Evolutionary conservation across 2,113 vertebrate genomes (phyloP), one percentile per base, ranked within the genome.

Genomic region (Poeciliopsis turrubarensis): DNA sequence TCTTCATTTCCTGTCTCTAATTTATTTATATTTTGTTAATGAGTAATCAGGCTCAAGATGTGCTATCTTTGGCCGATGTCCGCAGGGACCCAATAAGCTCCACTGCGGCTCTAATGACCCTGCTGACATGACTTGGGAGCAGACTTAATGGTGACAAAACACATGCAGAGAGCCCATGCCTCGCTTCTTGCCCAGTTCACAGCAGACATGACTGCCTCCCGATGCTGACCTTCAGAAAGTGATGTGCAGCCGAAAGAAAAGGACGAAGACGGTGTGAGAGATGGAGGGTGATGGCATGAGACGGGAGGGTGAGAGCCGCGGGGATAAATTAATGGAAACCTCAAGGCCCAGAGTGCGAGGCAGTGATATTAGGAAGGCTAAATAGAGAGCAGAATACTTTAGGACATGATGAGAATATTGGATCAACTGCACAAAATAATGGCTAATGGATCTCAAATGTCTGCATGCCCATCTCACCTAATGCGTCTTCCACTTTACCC

Each of bases 381-480:
- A 79, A 83, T 22, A 67, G 70, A 76, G 73, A 83, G 68, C 44
- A 77, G 64, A 78, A 82, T 85, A 60, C 32, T 37, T 60, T 60
- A 70, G 68, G 34, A n/a, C 31, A 9, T 7, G 66, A 82, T 39
- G 63, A 68, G 75, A 71, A 74, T 78, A 70, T 17, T 30, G 78
- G 73, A 69, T 68, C 37, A 47, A 61, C 79, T 31, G 68, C 80
- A 80, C 31, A 44, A 70, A 83, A 79, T 76, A 87, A 80, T 37
- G 73, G 77, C 79, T 86, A 89, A 86, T 89, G 88, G 78, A 85
- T 92, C 81, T 82, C 62, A 85, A 88, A 87, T 73, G 83, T 80
- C 77, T 57, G 54, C 44, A 75, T 11, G 4, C 62, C 74, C 80
- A 76, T 76, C 81, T 82, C 77, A 84, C 81, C 70, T 79, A 86